Evolutionary conservation across 2,113 vertebrate genomes (phyloP).

Genomic region (Poeciliopsis turrubarensis): DNA sequence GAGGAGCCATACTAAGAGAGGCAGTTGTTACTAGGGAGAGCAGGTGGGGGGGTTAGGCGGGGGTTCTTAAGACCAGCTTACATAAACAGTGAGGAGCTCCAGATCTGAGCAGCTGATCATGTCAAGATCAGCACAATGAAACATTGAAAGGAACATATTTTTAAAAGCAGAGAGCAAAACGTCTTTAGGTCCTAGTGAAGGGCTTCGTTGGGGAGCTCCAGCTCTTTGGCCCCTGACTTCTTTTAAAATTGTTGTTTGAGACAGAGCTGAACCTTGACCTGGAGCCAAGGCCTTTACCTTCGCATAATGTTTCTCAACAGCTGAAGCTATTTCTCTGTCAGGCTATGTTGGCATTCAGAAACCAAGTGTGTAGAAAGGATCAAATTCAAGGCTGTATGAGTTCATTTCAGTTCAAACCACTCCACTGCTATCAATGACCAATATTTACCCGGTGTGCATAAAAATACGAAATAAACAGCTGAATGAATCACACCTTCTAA

Average conservation of each 20-base stretch:
- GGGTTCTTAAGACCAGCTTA: constrained; percentile 44
- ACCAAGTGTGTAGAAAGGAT: too few relatives aligned
- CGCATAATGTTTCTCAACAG: background rate
- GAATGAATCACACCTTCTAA: background rate
- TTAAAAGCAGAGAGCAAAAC: background rate
- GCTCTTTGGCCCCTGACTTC: background rate
- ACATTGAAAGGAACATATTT: background rate
- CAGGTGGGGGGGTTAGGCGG: background rate
- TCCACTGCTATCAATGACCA: background rate
- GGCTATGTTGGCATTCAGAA: background rate
- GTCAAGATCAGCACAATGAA: constrained; percentile 32
- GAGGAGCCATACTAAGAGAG: constrained; percentile 64
- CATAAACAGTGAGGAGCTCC: constrained; percentile 54
- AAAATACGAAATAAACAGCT: background rate
- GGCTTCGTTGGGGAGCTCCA: constrained; percentile 1
- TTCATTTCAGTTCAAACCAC: background rate
- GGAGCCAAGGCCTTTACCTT: background rate
- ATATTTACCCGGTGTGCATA: background rate
- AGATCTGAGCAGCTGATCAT: constrained; percentile 46
- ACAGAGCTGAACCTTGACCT: background rate
- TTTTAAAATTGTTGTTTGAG: background rate
- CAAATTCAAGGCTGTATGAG: background rate
- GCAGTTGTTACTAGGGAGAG: constrained; percentile 77
- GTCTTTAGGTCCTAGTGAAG: background rate
- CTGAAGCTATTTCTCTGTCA: background rate